These are phyloP conservation scores for Steinernema carpocapsae DNA, from an alignment of 2,888 invertebrate species.

Conservation along the genomic window DNA sequence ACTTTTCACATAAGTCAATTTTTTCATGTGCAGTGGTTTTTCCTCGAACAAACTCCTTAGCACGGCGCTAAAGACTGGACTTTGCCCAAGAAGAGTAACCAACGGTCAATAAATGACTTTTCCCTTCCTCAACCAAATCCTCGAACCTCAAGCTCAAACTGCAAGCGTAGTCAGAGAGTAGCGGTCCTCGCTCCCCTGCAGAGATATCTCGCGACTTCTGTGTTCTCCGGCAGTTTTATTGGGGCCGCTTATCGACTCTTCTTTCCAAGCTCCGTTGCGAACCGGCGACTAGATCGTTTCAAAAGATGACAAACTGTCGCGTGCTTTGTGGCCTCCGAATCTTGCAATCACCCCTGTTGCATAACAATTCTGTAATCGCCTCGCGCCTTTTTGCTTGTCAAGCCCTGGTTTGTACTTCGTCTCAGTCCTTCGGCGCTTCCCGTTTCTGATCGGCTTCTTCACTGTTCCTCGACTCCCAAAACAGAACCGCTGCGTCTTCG, in stretches of 20 bases:
- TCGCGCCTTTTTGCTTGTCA: neutral
- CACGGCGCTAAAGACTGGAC: too few species aligned
- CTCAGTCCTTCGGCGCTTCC: neutral
- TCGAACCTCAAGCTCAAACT: too few species aligned
- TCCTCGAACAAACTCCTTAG: too few species aligned
- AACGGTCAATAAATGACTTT: too few species aligned
- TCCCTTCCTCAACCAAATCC: too few species aligned
- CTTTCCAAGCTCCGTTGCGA: neutral
- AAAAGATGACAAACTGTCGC: neutral
- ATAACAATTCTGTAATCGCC: neutral
- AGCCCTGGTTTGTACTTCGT: too few species aligned
- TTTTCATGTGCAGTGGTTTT: too few species aligned
- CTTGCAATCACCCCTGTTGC: neutral
- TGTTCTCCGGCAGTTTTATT: neutral
- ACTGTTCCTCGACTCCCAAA: neutral
- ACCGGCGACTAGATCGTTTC: conserved; percentile 1
- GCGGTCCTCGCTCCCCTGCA: too few species aligned
- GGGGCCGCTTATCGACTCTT: neutral
- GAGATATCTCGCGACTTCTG: neutral
- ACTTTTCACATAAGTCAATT: too few species aligned
- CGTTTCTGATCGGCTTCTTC: neutral
- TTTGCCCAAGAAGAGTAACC: too few species aligned
- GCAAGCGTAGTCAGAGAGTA: too few species aligned
- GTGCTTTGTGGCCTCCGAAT: neutral
- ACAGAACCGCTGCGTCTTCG: neutral